Base-by-base conservation (phyloP, 2,797 vertebrate species). In the Moxostoma hubbsi region DNA sequence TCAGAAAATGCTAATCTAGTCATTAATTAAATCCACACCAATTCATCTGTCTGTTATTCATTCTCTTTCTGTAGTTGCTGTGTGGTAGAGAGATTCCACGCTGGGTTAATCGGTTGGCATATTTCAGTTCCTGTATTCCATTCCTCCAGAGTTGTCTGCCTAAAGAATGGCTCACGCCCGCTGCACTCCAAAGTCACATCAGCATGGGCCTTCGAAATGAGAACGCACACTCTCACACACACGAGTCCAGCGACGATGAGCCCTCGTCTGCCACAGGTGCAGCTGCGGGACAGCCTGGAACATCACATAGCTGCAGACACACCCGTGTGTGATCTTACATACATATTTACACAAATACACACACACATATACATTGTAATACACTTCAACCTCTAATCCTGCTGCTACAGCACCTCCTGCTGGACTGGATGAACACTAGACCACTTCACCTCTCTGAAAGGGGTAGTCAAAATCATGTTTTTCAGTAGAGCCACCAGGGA, bases 101-200 rank as follows among this genome's bases (percentile, higher is more conserved):
- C 73, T 98, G 97, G 97, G 97, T 98, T 82, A 98, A 98, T 90
- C 93, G 97, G 36, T 90, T 98, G 90, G 97, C 97, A 1, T 97
- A 98, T 91, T 97, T 98, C 90, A 98, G 96, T 90, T 98, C 97
- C 0, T 98, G 97, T 87, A 95, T 97, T 88, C 97, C 96, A 7
- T 97, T 97, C 87, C 95, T 98, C 81, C 97, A 97, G 93, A 98
- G 96, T 90, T 97, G 96, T 88, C 94, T 97, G 1, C 96, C 96
- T 12, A 96, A 93, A 91, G 96, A 98, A 91, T 97, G 96, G 96
- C 82, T 98, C 46, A 98, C 96, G 13, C 96, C 97, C 1, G 97
- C 97, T 0, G 97, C 96, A 77, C 93, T 97, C 84, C 96, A 98
- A 91, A 98, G 90, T 92, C 96, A 97, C 91, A 96, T 98, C 92